Evolutionary conservation across 2,888 invertebrate species (phyloP).

Genomic region (Cryptus viduatorius): DNA sequence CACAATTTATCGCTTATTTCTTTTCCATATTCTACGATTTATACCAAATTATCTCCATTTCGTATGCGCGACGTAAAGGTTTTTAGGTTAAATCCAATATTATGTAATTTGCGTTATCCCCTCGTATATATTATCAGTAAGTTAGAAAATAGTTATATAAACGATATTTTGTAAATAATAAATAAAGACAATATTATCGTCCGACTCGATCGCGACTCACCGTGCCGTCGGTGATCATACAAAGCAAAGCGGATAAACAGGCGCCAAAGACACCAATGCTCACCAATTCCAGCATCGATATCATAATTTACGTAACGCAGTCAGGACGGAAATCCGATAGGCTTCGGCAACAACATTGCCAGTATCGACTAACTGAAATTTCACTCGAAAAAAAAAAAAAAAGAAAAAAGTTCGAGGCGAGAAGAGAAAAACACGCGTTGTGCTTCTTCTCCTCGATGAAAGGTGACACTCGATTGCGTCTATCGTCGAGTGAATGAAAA

Average conservation of each 20-base stretch:
- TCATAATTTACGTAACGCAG: slow-evolving; percentile 41
- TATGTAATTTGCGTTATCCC: no score
- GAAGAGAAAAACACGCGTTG: background rate
- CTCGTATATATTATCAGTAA: no score
- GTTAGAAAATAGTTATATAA: background rate
- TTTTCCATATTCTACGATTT: no score
- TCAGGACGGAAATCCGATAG: background rate
- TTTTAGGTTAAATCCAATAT: no score
- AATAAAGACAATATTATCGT: background rate
- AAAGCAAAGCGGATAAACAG: slow-evolving; percentile 58
- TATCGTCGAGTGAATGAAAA: background rate
- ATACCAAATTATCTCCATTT: no score
- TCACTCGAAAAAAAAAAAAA: background rate
- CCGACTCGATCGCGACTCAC: slow-evolving; percentile 37
- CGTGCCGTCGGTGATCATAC: slow-evolving; percentile 54
- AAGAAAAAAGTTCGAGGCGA: background rate
- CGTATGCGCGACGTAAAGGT: no score
- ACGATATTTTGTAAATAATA: background rate
- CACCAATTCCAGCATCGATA: slow-evolving; percentile 59
- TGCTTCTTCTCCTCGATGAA: slow-evolving; percentile 1
- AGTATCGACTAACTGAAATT: slow-evolving; percentile 1
- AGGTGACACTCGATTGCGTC: slow-evolving; percentile 24
- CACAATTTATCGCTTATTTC: no score
- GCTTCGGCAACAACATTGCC: slow-evolving; percentile 4
- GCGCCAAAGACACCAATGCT: slow-evolving; percentile 59